Percentiles rank a stretch among this genome's conserved stretches.
These are phyloP conservation scores for Poeciliopsis occidentalis DNA, from an alignment of 2,113 vertebrate species.

Conservation along the genomic window DNA sequence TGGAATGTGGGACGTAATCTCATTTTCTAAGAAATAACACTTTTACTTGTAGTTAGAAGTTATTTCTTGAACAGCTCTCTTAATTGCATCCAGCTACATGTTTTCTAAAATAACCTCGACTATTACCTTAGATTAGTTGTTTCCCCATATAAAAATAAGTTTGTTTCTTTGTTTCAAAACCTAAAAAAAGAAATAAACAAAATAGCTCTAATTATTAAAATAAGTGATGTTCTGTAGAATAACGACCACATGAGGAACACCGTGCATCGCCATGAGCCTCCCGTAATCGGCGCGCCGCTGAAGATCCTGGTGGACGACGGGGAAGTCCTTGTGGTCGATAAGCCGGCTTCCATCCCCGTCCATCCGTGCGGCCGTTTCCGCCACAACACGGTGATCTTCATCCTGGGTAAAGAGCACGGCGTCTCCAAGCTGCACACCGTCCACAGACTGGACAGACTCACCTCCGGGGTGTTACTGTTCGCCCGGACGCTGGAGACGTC, in stretches of 20 bases:
- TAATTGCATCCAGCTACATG: too few species aligned
- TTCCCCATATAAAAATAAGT: too few species aligned
- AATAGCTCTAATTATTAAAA: not conserved
- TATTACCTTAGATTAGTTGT: too few species aligned
- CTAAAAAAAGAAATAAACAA: too few species aligned
- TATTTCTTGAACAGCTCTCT: too few species aligned
- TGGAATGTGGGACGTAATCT: too few species aligned
- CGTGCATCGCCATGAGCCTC: constrained; percentile 95
- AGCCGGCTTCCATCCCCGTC: constrained; percentile 94
- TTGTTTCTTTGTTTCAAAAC: too few species aligned
- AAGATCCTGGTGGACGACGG: constrained; percentile 86
- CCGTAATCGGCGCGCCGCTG: constrained; percentile 85
- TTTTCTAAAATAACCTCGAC: too few species aligned
- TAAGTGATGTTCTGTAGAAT: constrained; percentile 77
- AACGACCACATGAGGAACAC: constrained; percentile 94
- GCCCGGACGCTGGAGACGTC: constrained; percentile 88
- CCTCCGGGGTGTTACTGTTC: constrained; percentile 95
- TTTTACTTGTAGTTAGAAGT: too few species aligned
- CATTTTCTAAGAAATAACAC: too few species aligned
- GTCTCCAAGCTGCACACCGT: constrained; percentile 90
- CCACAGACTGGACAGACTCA: constrained; percentile 93
- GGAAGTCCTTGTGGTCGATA: constrained; percentile 92
- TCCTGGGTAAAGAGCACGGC: constrained; percentile 91
- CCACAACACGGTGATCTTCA: constrained; percentile 97
- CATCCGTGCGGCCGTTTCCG: constrained; percentile 96